Evolutionary conservation across 2,888 invertebrate species (phyloP).

Genomic region (Graphium colonna): DNA sequence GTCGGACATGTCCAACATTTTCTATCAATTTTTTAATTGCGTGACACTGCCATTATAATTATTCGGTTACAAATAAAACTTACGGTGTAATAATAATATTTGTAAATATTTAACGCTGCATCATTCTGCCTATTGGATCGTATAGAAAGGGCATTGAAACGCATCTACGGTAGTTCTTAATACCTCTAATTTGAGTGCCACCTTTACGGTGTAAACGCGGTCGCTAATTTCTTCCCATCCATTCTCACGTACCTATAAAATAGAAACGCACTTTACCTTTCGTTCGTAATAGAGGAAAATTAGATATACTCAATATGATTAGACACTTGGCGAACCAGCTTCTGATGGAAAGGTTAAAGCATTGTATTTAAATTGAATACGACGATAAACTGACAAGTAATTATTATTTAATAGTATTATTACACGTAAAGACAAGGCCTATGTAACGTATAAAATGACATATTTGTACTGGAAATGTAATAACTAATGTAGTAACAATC

Average conservation of each 20-base stretch:
- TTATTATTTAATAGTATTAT: background rate
- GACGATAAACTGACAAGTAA: background rate
- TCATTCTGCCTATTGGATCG: too few relatives aligned
- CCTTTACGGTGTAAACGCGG: background rate
- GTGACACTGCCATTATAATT: too few relatives aligned
- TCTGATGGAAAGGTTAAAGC: conserved; percentile 12
- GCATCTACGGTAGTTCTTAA: background rate
- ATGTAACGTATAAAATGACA: too few relatives aligned
- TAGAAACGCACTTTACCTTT: conserved; percentile 13
- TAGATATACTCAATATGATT: conserved; percentile 13
- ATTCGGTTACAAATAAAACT: too few relatives aligned
- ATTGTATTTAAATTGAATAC: background rate
- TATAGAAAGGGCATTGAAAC: background rate
- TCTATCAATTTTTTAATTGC: too few relatives aligned
- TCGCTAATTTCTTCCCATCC: conserved; percentile 1
- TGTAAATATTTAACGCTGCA: too few relatives aligned
- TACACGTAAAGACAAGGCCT: background rate
- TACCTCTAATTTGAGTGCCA: background rate
- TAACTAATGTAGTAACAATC: background rate
- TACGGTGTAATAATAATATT: too few relatives aligned
- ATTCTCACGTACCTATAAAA: conserved; percentile 10
- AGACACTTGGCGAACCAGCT: background rate
- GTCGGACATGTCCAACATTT: too few relatives aligned
- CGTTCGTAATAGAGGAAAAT: conserved; percentile 8
- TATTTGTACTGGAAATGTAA: background rate